These are phyloP conservation scores for Nemapogon koenigi DNA, from an alignment of 2,888 invertebrate species.

Conservation along the genomic window DNA sequence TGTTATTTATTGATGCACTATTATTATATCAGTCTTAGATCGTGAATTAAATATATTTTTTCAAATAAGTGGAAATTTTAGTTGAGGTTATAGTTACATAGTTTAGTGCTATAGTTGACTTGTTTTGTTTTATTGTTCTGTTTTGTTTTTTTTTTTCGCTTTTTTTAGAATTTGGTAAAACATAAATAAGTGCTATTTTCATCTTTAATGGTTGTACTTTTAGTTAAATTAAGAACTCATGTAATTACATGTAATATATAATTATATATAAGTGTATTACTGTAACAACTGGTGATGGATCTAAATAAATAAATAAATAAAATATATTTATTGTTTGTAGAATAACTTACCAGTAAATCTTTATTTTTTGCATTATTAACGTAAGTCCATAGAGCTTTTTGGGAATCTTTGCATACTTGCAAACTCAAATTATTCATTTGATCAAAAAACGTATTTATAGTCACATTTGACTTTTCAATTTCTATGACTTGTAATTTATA, in stretches of 20 bases:
- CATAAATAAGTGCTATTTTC: too few species aligned
- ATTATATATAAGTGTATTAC: background rate
- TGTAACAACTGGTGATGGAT: background rate
- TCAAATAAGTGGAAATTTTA: too few species aligned
- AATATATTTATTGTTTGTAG: background rate
- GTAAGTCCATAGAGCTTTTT: conserved; percentile 49
- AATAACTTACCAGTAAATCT: background rate
- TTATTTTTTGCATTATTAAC: conserved; percentile 32
- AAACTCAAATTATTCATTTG: conserved; percentile 52
- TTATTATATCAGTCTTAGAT: too few species aligned
- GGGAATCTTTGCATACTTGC: conserved; percentile 49
- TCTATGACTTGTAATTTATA: conserved; percentile 38
- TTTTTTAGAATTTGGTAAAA: too few species aligned
- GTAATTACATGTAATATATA: background rate
- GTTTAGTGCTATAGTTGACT: too few species aligned
- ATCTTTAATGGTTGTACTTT: too few species aligned
- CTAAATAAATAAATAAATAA: background rate
- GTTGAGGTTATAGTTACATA: too few species aligned
- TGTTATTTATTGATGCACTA: too few species aligned
- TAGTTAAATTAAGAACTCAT: too few species aligned
- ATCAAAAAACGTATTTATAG: conserved; percentile 42
- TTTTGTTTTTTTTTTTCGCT: too few species aligned
- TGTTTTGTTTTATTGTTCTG: too few species aligned
- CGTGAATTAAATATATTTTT: too few species aligned
- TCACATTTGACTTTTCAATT: conserved; percentile 35